Evolutionary conservation across 2,113 vertebrate genomes (phyloP).

Genomic region (Planiliza haematocheilus): DNA sequence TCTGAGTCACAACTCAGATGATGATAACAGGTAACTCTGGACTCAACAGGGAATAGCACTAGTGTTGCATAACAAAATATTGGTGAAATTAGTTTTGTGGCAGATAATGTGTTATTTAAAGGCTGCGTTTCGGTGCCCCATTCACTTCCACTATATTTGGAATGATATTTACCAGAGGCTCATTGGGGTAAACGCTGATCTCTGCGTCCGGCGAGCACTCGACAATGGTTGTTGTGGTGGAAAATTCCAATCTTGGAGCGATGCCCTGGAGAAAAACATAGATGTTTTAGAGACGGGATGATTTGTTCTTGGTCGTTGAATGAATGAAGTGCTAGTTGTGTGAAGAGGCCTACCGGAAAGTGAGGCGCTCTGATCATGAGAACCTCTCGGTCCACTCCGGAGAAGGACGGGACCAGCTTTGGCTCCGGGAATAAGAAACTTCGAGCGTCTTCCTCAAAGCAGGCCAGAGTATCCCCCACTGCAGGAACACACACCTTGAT

Average conservation of each 20-base stretch:
- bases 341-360: conserved; percentile 80
- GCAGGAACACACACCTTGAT: conserved; percentile 13
- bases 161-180: conserved; percentile 60
- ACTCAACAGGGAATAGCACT: too few relatives aligned
- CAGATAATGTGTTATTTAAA: too few relatives aligned
- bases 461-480: conserved; percentile 79
- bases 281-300: too few relatives aligned
- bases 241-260: conserved; percentile 87
- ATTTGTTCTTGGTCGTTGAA: too few relatives aligned
- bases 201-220: conserved; percentile 75
- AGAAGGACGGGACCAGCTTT: conserved; percentile 80
- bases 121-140: too few relatives aligned
- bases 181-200: conserved; percentile 73
- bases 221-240: conserved; percentile 84
- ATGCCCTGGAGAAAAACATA: conserved; percentile 80
- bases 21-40: too few relatives aligned
- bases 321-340: not conserved
- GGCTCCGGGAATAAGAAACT: conserved; percentile 86
- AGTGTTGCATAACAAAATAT: too few relatives aligned
- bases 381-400: conserved; percentile 80
- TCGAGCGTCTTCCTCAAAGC: conserved; percentile 82
- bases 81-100: too few relatives aligned
- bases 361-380: conserved; percentile 80
- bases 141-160: too few relatives aligned
- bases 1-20: too few relatives aligned